phyloP scores from a whole-genome alignment of 2,888 invertebrate species.

The Rhingia campestris region DNA sequence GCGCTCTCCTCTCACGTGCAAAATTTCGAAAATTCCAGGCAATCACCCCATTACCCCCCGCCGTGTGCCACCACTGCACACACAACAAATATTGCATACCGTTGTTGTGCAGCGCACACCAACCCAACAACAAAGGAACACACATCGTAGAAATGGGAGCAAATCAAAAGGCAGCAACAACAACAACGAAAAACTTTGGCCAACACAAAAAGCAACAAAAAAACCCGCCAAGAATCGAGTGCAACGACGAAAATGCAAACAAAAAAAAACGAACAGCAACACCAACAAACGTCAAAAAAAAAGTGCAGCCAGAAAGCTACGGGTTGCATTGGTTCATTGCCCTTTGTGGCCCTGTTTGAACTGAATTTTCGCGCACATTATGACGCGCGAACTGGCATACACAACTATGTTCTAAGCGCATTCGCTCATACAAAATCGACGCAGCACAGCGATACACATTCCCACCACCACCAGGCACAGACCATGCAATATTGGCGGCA shows the following conservation, averaged over 20 bases:
- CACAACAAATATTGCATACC: conserved; percentile 46
- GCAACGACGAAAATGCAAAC: conserved; percentile 59
- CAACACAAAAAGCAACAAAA: conserved; percentile 18
- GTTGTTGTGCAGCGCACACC: conserved; percentile 35
- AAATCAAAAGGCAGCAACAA: conserved; percentile 66
- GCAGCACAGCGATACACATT: neutral
- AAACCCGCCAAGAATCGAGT: conserved; percentile 60
- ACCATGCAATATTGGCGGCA: conserved; percentile 47
- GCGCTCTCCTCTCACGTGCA: conserved; percentile 48
- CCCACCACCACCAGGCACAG: neutral
- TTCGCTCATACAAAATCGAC: neutral
- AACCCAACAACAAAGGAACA: conserved; percentile 67
- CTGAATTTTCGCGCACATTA: conserved; percentile 74
- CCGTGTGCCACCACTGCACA: conserved; percentile 2
- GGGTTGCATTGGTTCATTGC: conserved; percentile 75
- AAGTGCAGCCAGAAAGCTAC: conserved; percentile 66
- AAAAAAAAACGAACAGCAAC: conserved; percentile 13
- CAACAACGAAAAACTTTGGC: conserved; percentile 11
- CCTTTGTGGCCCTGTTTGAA: conserved; percentile 76
- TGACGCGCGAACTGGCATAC: conserved; percentile 63
- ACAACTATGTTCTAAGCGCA: conserved; percentile 52
- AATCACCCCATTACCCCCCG: conserved; percentile 46
- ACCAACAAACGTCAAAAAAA: conserved; percentile 40
- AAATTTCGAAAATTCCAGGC: conserved; percentile 72
- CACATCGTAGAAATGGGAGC: conserved; percentile 71